Percentiles rank a stretch among this genome's conserved stretches.
Evolutionary conservation across 2,888 invertebrate species (phyloP).

Genomic region (Drosophila helvetica): DNA sequence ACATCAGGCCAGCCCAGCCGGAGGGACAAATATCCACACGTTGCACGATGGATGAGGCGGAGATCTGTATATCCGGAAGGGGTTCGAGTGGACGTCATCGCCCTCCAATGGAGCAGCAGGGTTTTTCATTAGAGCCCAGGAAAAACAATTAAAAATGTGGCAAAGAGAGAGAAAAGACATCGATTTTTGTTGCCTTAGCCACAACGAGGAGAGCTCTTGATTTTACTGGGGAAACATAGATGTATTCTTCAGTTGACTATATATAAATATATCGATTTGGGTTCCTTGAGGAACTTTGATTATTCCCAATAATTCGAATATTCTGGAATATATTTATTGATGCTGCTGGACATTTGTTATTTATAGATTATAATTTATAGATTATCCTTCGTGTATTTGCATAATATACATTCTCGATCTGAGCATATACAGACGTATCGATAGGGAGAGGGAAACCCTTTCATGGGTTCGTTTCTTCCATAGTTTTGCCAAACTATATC

Average conservation of each 20-base stretch:
- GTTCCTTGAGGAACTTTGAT: background rate
- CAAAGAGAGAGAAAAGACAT: conserved; percentile 7
- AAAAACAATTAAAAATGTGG: conserved; percentile 46
- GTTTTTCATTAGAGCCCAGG: conserved; percentile 42
- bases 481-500: no score
- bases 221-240: conserved; percentile 7
- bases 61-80: conserved; percentile 14
- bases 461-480: no score
- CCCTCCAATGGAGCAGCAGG: conserved; percentile 35
- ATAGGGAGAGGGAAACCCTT: no score
- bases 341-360: no score
- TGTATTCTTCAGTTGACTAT: no score
- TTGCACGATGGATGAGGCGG: conserved; percentile 3
- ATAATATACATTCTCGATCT: no score
- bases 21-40: conserved; percentile 12
- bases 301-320: background rate
- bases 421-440: no score
- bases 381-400: no score
- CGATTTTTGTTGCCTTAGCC: conserved; percentile 25
- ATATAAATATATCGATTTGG: background rate
- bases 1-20: conserved; percentile 40
- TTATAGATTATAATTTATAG: no score
- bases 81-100: conserved; percentile 36
- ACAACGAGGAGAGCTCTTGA: conserved; percentile 10
- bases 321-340: background rate